These are phyloP conservation scores for Formicarius rufipectus DNA, from an alignment of 2,113 vertebrate species.

Conservation along the genomic window DNA sequence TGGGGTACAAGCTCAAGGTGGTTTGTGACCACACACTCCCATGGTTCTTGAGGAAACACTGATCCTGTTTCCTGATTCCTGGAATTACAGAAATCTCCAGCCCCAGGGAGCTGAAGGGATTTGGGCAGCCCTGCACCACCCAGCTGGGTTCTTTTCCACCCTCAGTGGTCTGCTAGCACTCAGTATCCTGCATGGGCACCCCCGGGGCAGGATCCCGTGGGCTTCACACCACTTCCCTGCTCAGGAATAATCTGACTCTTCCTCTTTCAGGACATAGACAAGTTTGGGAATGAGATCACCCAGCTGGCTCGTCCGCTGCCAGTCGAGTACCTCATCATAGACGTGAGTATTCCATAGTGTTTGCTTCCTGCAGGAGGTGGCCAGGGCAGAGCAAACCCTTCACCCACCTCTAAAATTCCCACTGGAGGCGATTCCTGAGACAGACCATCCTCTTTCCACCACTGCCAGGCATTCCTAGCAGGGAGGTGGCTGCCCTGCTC, in stretches of 20 bases:
- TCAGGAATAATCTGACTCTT: neutral
- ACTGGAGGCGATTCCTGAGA: neutral
- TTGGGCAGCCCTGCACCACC: neutral
- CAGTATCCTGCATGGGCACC: neutral
- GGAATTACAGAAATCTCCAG: neutral
- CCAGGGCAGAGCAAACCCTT: neutral
- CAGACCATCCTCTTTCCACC: neutral
- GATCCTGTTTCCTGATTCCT: neutral
- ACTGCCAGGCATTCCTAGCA: neutral
- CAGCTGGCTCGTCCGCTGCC: conserved; percentile 95
- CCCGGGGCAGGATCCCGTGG: neutral
- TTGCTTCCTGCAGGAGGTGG: neutral
- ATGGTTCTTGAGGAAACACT: neutral
- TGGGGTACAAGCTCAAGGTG: neutral
- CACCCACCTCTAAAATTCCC: neutral
- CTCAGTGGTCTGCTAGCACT: neutral
- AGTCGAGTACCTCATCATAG: conserved; percentile 97
- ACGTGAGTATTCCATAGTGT: conserved; percentile 79
- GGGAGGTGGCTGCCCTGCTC: neutral
- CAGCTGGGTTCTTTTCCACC: neutral
- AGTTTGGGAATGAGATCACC: conserved; percentile 98
- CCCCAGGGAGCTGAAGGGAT: neutral
- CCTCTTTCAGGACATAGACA: conserved; percentile 91
- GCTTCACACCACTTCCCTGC: neutral
- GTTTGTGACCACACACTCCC: fast-evolving